Base-by-base conservation (phyloP, 2,888 invertebrate genomes). In the Chrysotoxum bicinctum region DNA sequence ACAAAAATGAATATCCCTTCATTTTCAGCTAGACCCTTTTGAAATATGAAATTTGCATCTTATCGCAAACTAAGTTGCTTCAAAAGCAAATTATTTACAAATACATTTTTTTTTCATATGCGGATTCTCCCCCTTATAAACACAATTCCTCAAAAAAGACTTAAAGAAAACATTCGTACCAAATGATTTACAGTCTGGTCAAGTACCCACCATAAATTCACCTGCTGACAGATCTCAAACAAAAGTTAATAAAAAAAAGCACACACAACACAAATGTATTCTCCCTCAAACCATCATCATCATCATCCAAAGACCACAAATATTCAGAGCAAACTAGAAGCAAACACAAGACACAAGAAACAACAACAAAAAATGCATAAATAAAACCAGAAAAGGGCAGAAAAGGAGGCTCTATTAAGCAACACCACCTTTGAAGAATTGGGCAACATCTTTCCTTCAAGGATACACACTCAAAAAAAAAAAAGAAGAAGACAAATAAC, bases 101-200 rank as follows among this genome's bases (percentile, higher is more conserved):
- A 16, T 9, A 40, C 0, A 5, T n/a, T n/a, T 40, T 21, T 48
- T 23, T 48, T 21, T 48, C 14, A 48, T 23, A 48, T 48, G 21
- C 12, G 7, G 14, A 48, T 23, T 8, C n/a, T 14, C 23, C 23
- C 23, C 54, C 7, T 16, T 30, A 16, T 32, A 30, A 30, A 30
- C 16, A 32, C 10, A 54, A 54, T 52, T 52, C 30, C 30, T 14
- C 58, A 3, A 58, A 43, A 35, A 48, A 32, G 1, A 45, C 56
- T 19, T 50, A 50, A 48, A 50, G 50, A 58, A 37, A 77, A 54
- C 45, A 73, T 45, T 62, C 69, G 58, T 74, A n/a, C 64, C 82
- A 77, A 88, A 90, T 90, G 91, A 90, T 90, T 90, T 90, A 90
- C 89, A 90, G 89, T 89, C 89, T 89, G 90, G 89, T 89, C 89